Evolutionary conservation across 2,797 vertebrate genomes (phyloP), one percentile per base, ranked within the genome.

Genomic region (Syngnathus rostellatus): DNA sequence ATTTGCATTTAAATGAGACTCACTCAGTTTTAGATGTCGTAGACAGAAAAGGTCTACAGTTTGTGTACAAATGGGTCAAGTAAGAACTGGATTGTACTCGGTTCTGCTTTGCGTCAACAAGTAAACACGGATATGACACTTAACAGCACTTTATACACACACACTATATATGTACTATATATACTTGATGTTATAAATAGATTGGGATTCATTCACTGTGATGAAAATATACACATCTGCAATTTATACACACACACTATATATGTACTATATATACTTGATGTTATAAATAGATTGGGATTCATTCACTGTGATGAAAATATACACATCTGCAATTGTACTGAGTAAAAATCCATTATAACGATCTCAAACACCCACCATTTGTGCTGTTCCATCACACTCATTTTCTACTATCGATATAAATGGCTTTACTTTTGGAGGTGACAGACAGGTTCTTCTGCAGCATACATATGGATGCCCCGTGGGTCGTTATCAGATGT

Each of bases 1-100:
- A 62, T 62, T 62, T 62, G 60, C 60, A 62, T 62, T 62, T 62
- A 62, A 45, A 62, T 62, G 60, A 62, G 60, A 25, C 60, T 45
- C 60, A 25, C 60, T 62, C 60, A 1, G 21, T 21, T 62, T 62
- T 41, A 62, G 60, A 62, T 62, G 40, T 45, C 60, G 25, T 45
- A 45, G 60, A 45, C 60, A 16, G 40, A 62, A 40, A 23, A 43
- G 60, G 40, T 23, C 40, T 23, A 23, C 25, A 37, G 31, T 37
- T 16, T 45, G 40, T 45, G 23, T n/a, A 38, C 41, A 23, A 43
- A 62, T 45, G 41, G 60, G 40, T 62, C 40, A 16, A 45, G 40
- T 45, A 23, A 62, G 21, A 62, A 62, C 40, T 45, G 40, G n/a
- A 59, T 45, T 62, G 60, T 62, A 10, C 25, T 61, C n/a, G 12